A percentile compares a stretch with the other conserved stretches of the same genome.
These are phyloP conservation scores for Datnioides undecimradiatus DNA, from an alignment of 2,113 vertebrate genomes.

Conservation along the genomic window DNA sequence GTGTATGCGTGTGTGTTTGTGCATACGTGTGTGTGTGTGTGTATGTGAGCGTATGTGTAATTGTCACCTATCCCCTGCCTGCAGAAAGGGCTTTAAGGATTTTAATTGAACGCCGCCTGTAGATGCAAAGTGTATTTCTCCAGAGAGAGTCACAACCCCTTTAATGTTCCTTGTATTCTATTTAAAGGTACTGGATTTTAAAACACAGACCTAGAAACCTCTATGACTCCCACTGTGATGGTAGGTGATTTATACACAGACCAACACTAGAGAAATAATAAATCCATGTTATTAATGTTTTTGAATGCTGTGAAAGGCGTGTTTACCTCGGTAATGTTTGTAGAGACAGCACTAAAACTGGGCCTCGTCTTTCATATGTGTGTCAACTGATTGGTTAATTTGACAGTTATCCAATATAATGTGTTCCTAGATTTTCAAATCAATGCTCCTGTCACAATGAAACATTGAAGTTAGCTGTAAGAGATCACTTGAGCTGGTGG, in stretches of 20 bases:
- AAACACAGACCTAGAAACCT: slow-evolving; percentile 11
- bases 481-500: not conserved
- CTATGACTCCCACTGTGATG: not conserved
- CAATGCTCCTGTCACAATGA: not conserved
- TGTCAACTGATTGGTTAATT: slow-evolving; percentile 1
- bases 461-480: not conserved
- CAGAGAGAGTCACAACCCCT: slow-evolving; percentile 54
- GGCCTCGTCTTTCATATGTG: not conserved
- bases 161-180: slow-evolving; percentile 54
- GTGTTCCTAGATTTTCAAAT: slow-evolving; percentile 21
- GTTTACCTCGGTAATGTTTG: slow-evolving; percentile 8
- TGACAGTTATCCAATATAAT: slow-evolving; percentile 1
- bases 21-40: slow-evolving; percentile 18
- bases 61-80: slow-evolving; percentile 45
- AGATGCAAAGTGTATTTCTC: slow-evolving; percentile 62
- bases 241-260: slow-evolving; percentile 11
- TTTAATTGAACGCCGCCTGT: slow-evolving; percentile 60
- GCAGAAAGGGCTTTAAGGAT: slow-evolving; percentile 58
- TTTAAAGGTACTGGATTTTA: slow-evolving; percentile 44
- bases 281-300: slow-evolving; percentile 5
- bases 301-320: not conserved
- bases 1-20: slow-evolving; percentile 6
- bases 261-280: slow-evolving; percentile 1
- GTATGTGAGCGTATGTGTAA: not conserved
- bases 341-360: not conserved